phyloP scores from a whole-genome alignment of 2,797 vertebrate species.

The Knipowitschia caucasica region DNA sequence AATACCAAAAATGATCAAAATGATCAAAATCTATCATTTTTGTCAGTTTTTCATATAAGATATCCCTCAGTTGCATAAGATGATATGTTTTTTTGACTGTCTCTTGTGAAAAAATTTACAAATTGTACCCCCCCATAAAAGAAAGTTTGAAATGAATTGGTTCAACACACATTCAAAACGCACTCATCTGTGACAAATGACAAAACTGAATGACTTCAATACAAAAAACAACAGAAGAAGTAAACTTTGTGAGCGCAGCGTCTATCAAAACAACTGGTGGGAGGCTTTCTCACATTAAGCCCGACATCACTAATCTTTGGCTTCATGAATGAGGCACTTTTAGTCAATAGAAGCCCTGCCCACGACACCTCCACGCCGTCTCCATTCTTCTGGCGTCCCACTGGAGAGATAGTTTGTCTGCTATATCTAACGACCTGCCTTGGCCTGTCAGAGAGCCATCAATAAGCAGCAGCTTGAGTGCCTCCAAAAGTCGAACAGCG shows the following conservation, averaged over 20 bases:
- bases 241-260: constrained; percentile 10
- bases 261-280: constrained; percentile 24
- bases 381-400: constrained; percentile 42
- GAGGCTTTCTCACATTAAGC: constrained; percentile 31
- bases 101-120: no score
- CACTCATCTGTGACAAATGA: not conserved
- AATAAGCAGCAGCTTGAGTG: constrained; percentile 40
- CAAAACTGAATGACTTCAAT: no score
- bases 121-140: no score
- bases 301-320: constrained; percentile 33
- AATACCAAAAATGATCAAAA: no score
- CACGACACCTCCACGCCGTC: constrained; percentile 29
- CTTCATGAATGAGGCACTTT: constrained; percentile 45
- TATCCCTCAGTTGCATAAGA: no score
- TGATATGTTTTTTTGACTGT: no score
- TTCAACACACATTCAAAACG: no score
- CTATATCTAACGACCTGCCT: constrained; percentile 41
- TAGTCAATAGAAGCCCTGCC: constrained; percentile 45
- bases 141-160: no score
- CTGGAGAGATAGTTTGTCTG: constrained; percentile 47
- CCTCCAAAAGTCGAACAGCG: constrained; percentile 31
- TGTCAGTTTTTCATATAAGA: no score
- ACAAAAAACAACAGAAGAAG: not conserved
- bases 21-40: no score
- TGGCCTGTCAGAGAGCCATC: constrained; percentile 45